Evolutionary conservation across 2,113 vertebrate species (phyloP).

Genomic region (Centropristis striata): DNA sequence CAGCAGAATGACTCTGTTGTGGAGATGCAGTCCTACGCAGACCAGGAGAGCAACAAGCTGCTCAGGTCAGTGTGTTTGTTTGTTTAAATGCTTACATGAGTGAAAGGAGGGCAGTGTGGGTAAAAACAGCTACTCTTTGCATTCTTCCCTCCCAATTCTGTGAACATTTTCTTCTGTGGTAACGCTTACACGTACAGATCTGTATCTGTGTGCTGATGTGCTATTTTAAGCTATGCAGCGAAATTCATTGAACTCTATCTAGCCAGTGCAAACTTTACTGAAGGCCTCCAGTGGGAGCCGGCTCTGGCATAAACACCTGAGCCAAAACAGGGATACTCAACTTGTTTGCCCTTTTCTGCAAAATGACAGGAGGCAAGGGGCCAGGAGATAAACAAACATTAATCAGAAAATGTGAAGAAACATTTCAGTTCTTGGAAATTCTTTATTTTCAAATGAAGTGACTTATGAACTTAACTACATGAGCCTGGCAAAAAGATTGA

Average conservation of each 20-base stretch:
- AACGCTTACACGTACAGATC: constrained; percentile 6
- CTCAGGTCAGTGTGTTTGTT: constrained; percentile 87
- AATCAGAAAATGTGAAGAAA: no score
- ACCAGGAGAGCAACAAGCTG: constrained; percentile 96
- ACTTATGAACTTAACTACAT: no score
- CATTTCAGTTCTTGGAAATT: no score
- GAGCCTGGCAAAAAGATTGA: no score
- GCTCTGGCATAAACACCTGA: constrained; percentile 24
- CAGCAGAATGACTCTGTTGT: constrained; percentile 95
- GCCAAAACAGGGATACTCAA: no score
- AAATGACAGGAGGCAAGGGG: no score
- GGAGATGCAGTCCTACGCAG: constrained; percentile 92
- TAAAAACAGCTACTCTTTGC: neutral
- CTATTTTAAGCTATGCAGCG: constrained; percentile 57
- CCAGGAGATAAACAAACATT: no score
- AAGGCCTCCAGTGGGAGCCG: constrained; percentile 43
- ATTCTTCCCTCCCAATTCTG: neutral
- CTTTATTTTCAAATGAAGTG: no score
- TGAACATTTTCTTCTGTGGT: constrained; percentile 15
- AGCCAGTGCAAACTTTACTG: constrained; percentile 34
- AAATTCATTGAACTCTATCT: constrained; percentile 41
- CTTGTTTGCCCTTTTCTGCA: no score
- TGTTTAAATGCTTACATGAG: neutral
- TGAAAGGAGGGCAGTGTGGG: neutral
- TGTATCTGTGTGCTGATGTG: constrained; percentile 33